Percentiles rank a stretch among this genome's conserved stretches.
These are phyloP conservation scores for Drosophila leontia DNA, from an alignment of 1,140 invertebrate species.

Conservation along the genomic window DNA sequence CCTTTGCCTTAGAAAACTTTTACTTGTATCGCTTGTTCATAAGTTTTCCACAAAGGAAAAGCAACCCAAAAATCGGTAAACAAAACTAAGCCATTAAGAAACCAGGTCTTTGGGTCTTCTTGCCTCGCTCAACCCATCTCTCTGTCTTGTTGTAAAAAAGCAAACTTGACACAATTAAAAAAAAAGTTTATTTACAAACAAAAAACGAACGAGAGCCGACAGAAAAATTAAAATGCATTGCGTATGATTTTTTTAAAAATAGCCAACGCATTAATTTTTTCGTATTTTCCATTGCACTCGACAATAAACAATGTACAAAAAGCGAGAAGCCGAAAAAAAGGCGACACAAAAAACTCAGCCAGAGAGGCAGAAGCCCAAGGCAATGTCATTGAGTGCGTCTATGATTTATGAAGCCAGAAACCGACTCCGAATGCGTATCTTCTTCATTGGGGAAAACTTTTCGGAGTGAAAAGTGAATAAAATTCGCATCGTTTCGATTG, in stretches of 20 bases:
- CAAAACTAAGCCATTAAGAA: slow-evolving; percentile 41
- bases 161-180: slow-evolving; percentile 80
- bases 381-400: slow-evolving; percentile 27
- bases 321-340: neutral
- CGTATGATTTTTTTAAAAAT: slow-evolving; percentile 74
- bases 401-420: slow-evolving; percentile 36
- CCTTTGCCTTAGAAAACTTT: slow-evolving; percentile 28
- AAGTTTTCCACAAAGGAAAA: slow-evolving; percentile 54
- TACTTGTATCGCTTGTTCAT: slow-evolving; percentile 9
- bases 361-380: slow-evolving; percentile 37
- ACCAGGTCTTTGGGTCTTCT: slow-evolving; percentile 54
- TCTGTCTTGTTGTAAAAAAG: slow-evolving; percentile 52
- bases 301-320: slow-evolving; percentile 21
- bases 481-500: slow-evolving; percentile 45
- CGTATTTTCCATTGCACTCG: slow-evolving; percentile 39
- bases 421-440: slow-evolving; percentile 1
- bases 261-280: slow-evolving; percentile 73
- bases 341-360: slow-evolving; percentile 14
- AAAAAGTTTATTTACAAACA: slow-evolving; percentile 39
- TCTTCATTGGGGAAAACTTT: slow-evolving; percentile 18
- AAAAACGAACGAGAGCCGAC: slow-evolving; percentile 35
- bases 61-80: slow-evolving; percentile 18
- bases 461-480: slow-evolving; percentile 39
- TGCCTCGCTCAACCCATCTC: slow-evolving; percentile 10
- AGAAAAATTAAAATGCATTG: slow-evolving; percentile 68